phyloP scores from a whole-genome alignment of 2,888 invertebrate genomes.

The Hybos culiciformis region DNA sequence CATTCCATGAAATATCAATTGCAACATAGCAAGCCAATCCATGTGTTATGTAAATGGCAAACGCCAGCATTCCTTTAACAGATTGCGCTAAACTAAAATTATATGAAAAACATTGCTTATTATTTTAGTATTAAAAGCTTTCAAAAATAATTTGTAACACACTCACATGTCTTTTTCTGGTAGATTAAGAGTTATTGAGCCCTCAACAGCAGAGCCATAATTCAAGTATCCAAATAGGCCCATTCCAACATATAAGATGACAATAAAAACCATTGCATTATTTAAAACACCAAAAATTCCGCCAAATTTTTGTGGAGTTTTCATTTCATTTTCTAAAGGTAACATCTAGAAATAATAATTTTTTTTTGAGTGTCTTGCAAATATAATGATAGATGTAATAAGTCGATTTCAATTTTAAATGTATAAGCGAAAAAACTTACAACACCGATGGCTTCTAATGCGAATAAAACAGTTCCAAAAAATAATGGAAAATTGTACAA shows the following conservation, averaged over 20 bases:
- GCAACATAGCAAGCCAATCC: conserved; percentile 84
- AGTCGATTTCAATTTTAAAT: background rate
- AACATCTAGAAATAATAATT: conserved; percentile 50
- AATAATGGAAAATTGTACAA: conserved; percentile 69
- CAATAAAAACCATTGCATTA: conserved; percentile 66
- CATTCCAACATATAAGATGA: conserved; percentile 71
- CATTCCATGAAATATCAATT: conserved; percentile 59
- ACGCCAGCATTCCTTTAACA: conserved; percentile 46
- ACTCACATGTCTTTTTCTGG: conserved; percentile 49
- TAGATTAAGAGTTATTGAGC: conserved; percentile 79
- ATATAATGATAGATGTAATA: background rate
- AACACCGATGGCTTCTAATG: conserved; percentile 88
- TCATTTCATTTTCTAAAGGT: conserved; percentile 91
- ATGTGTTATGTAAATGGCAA: conserved; percentile 68
- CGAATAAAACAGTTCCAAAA: conserved; percentile 92
- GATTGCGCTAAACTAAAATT: conserved; percentile 46
- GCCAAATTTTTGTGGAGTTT: conserved; percentile 66
- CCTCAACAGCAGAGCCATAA: conserved; percentile 57
- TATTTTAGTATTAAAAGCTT: background rate
- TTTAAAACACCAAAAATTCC: conserved; percentile 74
- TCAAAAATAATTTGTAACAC: background rate
- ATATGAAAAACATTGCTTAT: background rate
- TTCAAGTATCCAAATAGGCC: conserved; percentile 85
- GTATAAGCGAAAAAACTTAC: conserved; percentile 39
- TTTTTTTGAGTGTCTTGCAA: background rate